Evolutionary conservation across 2,888 invertebrate species (phyloP).

Genomic region (Dynastes tityus): DNA sequence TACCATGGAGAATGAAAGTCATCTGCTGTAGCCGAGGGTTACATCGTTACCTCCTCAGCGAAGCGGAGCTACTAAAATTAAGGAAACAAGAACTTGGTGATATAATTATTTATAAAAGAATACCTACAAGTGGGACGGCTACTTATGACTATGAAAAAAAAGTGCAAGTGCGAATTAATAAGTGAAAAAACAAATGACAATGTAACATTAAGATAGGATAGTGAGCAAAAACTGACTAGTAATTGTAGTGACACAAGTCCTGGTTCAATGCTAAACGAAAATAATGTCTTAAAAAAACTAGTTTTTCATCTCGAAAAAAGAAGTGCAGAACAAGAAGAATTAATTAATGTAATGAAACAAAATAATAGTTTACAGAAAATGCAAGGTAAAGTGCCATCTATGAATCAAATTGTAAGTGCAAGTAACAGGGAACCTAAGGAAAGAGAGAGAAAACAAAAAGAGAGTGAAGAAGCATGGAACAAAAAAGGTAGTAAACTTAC

Average conservation of each 20-base stretch:
- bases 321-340: conserved; percentile 1
- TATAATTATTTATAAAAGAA: background rate
- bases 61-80: background rate
- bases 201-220: background rate
- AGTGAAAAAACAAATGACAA: background rate
- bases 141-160: background rate
- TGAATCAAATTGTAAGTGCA: no score
- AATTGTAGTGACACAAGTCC: background rate
- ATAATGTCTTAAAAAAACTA: background rate
- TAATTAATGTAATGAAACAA: no score
- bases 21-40: no score
- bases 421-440: no score
- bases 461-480: no score
- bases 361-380: no score
- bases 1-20: no score
- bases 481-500: no score
- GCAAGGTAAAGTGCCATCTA: no score
- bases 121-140: background rate
- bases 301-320: background rate
- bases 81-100: background rate
- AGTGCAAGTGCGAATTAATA: background rate
- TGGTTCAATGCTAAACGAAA: no score
- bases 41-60: no score
- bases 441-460: no score
- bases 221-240: background rate